Conservation (phyloP, 2,888 invertebrate genomes). For the Bedellia somnulentella region DNA sequence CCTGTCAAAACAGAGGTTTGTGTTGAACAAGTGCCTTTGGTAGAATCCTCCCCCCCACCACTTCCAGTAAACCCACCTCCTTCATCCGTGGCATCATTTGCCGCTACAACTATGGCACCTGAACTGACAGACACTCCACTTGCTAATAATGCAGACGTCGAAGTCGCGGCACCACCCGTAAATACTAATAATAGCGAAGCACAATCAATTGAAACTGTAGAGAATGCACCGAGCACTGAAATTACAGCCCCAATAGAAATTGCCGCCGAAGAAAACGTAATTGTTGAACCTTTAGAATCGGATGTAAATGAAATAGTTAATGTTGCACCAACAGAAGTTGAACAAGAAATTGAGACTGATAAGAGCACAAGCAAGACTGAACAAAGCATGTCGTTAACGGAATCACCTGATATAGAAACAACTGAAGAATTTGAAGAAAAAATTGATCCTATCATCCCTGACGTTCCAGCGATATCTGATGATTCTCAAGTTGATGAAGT, state of each 20-base stretch:
- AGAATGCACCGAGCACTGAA: neutral
- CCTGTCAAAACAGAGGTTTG: conserved; percentile 56
- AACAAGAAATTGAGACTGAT: neutral
- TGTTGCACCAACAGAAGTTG: neutral
- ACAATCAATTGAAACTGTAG: neutral
- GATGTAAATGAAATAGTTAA: neutral
- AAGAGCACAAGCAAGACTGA: neutral
- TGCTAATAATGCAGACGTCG: conserved; percentile 1
- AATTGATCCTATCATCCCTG: too few relatives aligned
- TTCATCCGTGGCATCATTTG: conserved; percentile 74
- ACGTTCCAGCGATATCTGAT: neutral
- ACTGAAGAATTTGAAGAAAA: too few relatives aligned
- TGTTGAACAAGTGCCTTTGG: conserved; percentile 62
- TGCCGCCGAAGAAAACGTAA: neutral
- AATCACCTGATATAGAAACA: too few relatives aligned
- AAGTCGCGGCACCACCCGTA: neutral
- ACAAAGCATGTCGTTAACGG: too few relatives aligned
- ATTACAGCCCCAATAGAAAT: neutral
- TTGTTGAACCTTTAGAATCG: neutral
- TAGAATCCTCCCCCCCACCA: conserved; percentile 70
- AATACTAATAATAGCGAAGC: neutral
- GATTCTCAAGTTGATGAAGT: conserved; percentile 2
- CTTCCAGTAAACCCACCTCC: conserved; percentile 75
- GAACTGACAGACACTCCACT: conserved; percentile 29
- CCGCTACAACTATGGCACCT: conserved; percentile 68